phyloP scores from a whole-genome alignment of 2,888 invertebrate genomes.

The Ophioninae sp. region DNA sequence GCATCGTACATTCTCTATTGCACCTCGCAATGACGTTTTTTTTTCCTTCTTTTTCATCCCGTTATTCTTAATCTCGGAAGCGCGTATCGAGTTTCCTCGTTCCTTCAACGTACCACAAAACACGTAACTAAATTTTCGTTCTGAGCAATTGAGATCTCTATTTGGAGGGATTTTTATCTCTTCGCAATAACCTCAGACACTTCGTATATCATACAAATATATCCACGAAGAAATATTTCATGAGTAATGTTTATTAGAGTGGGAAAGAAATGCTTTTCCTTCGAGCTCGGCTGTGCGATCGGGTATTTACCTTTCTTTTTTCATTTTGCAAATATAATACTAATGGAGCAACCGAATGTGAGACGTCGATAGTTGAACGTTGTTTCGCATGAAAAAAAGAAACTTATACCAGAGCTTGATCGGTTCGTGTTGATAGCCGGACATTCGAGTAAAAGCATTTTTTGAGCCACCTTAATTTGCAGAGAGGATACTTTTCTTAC shows the following conservation, averaged over 20 bases:
- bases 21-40: neutral
- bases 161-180: constrained; percentile 74
- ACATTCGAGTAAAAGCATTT: neutral
- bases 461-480: neutral
- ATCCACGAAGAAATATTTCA: constrained; percentile 43
- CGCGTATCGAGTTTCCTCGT: constrained; percentile 18
- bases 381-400: neutral
- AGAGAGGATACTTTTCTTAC: constrained; percentile 3
- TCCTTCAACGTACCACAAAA: constrained; percentile 6
- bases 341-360: neutral
- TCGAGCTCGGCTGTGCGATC: neutral
- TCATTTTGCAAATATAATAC: neutral
- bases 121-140: constrained; percentile 66
- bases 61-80: constrained; percentile 12
- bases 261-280: neutral
- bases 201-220: constrained; percentile 33
- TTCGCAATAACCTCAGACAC: constrained; percentile 46
- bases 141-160: constrained; percentile 78
- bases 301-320: neutral
- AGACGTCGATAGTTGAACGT: neutral
- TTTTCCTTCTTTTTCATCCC: constrained; percentile 9
- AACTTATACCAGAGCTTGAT: neutral
- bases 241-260: neutral
- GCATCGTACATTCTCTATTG: constrained; percentile 8
- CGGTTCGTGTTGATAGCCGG: neutral